Evolutionary conservation across 2,888 invertebrate genomes (phyloP), one percentile per base, ranked within the genome.

Genomic region (Lathronympha strigana): DNA sequence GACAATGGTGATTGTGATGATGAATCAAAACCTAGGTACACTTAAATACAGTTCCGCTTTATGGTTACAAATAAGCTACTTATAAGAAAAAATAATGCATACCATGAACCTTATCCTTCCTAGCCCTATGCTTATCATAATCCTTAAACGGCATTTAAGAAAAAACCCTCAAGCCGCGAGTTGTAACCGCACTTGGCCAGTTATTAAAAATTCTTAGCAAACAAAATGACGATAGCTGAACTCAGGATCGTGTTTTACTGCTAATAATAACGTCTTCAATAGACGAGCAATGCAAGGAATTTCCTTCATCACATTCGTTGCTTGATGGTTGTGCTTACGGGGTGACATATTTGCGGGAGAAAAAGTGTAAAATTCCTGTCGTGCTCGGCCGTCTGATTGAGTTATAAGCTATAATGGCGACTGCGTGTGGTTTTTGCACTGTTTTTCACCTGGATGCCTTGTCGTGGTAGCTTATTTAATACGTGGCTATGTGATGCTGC

Each of bases 381-480:
- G 79, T 73, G 79, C 79, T 76, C 76, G 71, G 80, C 80, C 76
- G 70, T 77, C 82, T 90, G 90, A 90, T 91, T 90, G 90, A 90
- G 90, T 91, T 90, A 91, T 91, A 89, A 90, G 86, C 86, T 87
- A 88, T 88, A 89, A 90, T 88, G 86, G 87, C 87, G 79, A 85
- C 82, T 84, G 84, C 85, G 86, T 84, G 84, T 81, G 78, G 88
- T 90, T 90, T 89, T 90, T 90, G 87, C 84, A 76, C 75, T 78
- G 86, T 90, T 90, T 88, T 88, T 89, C 87, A 86, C 85, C 83
- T 86, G 86, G 84, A 86, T 87, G 79, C 85, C 84, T 81, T 80
- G 73, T 76, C 47, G 54, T 38, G 71, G 74, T 73, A 68, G 68
- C 45, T 54, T 55, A 64, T 58, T 60, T 54, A 63, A 67, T 60